These are phyloP conservation scores for Chaunax sp. DNA, from an alignment of 2,797 vertebrate species.

Conservation along the genomic window DNA sequence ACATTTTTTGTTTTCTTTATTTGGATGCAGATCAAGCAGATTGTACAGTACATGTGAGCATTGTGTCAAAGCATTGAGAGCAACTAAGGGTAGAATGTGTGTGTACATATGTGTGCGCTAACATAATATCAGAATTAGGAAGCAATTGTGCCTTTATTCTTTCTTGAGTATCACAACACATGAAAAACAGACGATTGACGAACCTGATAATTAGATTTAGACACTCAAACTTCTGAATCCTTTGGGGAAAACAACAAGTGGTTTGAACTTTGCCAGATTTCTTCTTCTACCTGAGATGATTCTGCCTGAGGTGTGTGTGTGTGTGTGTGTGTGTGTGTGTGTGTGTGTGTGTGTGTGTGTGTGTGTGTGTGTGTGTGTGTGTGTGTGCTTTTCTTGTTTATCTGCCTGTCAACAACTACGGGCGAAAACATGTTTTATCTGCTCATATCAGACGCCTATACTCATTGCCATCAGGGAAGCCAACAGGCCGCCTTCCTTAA, in stretches of 20 bases:
- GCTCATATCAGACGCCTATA: conserved; percentile 14
- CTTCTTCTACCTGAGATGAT: conserved; percentile 17
- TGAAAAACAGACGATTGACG: conserved; percentile 13
- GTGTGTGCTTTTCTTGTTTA: conserved; percentile 34
- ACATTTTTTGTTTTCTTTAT: no score
- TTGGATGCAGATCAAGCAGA: neutral
- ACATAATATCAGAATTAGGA: no score
- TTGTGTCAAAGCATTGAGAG: no score
- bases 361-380: no score
- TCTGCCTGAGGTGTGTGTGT: conserved; percentile 13
- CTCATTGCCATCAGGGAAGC: conserved; percentile 30
- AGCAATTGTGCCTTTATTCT: neutral
- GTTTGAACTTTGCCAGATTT: conserved; percentile 35
- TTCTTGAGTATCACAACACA: neutral
- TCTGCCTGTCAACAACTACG: conserved; percentile 39
- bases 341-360: no score
- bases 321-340: neutral
- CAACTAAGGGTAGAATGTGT: neutral
- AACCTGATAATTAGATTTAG: conserved; percentile 25
- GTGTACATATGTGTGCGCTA: neutral
- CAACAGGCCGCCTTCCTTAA: conserved; percentile 2
- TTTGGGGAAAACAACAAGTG: neutral
- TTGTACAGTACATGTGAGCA: neutral
- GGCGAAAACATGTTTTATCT: conserved; percentile 30
- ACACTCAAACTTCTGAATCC: conserved; percentile 32